Evolutionary conservation across 1,140 invertebrate species (phyloP).

Genomic region (Zaprionus capensis): DNA sequence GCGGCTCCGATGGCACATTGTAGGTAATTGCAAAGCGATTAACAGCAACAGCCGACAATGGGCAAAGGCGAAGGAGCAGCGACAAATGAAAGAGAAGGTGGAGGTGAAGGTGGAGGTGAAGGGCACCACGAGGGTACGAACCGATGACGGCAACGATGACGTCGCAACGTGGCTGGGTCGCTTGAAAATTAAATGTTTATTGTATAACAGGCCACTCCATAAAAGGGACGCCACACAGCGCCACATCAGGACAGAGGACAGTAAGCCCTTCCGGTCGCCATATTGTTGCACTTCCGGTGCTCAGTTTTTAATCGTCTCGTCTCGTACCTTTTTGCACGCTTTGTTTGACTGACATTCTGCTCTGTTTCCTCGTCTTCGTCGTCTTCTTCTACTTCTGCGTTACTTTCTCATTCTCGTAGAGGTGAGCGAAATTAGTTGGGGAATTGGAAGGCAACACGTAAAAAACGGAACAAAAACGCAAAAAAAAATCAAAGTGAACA

Average conservation of each 20-base stretch:
- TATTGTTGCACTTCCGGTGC: constrained; percentile 81
- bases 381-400: constrained; percentile 19
- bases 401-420: constrained; percentile 55
- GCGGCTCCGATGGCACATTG: constrained; percentile 54
- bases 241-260: constrained; percentile 40
- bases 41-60: constrained; percentile 68
- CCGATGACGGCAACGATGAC: constrained; percentile 20
- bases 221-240: not conserved
- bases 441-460: constrained; percentile 50
- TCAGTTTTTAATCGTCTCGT: constrained; percentile 72
- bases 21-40: constrained; percentile 80
- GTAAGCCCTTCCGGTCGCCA: constrained; percentile 78
- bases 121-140: not conserved
- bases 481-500: constrained; percentile 39
- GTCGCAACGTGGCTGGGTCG: constrained; percentile 13
- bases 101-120: not conserved
- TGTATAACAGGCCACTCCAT: constrained; percentile 61
- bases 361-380: constrained; percentile 26
- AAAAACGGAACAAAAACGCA: constrained; percentile 14
- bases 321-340: constrained; percentile 39
- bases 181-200: constrained; percentile 81
- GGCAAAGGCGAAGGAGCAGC: not conserved
- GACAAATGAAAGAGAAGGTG: not conserved
- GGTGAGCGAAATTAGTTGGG: constrained; percentile 75
- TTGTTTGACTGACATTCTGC: constrained; percentile 65